Conservation (phyloP, 2,888 invertebrate genomes). For the Agriopis aurantiaria region DNA sequence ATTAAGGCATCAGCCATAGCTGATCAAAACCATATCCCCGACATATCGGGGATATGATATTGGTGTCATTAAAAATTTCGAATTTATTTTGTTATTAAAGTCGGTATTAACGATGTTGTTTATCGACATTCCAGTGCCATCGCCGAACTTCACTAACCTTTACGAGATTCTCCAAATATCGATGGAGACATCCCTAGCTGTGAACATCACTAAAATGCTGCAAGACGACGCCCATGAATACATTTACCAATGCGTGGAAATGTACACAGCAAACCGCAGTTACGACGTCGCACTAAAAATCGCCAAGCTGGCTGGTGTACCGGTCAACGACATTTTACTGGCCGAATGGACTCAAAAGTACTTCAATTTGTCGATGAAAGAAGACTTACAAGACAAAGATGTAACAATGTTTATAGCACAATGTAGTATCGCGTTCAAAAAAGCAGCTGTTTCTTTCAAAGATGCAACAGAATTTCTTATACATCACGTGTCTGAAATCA, state of each 20-base stretch:
- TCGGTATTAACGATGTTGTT: neutral
- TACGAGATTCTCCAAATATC: slow-evolving; percentile 86
- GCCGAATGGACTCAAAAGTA: slow-evolving; percentile 85
- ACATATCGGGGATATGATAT: too few relatives aligned
- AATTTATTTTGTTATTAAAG: neutral
- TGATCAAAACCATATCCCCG: too few relatives aligned
- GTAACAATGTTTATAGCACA: slow-evolving; percentile 84
- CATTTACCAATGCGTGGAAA: slow-evolving; percentile 83
- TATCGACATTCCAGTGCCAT: slow-evolving; percentile 65
- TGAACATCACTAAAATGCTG: slow-evolving; percentile 83
- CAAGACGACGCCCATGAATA: slow-evolving; percentile 76
- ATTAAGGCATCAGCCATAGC: too few relatives aligned
- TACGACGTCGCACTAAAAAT: slow-evolving; percentile 87
- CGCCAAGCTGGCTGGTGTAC: slow-evolving; percentile 80
- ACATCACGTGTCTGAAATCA: slow-evolving; percentile 82
- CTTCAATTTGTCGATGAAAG: slow-evolving; percentile 66
- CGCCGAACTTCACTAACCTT: slow-evolving; percentile 73
- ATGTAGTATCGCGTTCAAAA: slow-evolving; percentile 88
- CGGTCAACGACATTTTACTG: slow-evolving; percentile 83
- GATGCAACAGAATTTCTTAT: slow-evolving; percentile 88
- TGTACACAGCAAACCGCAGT: slow-evolving; percentile 78
- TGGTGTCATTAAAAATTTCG: too few relatives aligned
- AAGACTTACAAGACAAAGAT: slow-evolving; percentile 71
- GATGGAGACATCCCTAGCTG: slow-evolving; percentile 81
- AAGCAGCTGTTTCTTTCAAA: slow-evolving; percentile 87